These are phyloP conservation scores for Salticus scenicus DNA, from an alignment of 2,888 invertebrate species.

Conservation along the genomic window DNA sequence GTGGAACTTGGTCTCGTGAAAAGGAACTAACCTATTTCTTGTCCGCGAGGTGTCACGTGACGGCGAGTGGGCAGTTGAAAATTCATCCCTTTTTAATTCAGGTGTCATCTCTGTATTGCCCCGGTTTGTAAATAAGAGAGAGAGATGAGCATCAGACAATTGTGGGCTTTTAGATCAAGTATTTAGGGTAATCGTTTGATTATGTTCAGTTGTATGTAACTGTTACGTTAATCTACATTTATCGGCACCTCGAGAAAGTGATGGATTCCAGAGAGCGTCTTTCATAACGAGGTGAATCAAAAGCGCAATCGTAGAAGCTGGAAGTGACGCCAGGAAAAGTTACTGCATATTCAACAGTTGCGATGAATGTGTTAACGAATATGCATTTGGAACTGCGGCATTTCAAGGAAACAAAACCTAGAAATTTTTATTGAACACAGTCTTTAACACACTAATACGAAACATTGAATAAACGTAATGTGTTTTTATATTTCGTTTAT, in stretches of 20 bases:
- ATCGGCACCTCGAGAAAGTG: not conserved
- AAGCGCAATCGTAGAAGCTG: too few species aligned
- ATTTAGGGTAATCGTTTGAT: not conserved
- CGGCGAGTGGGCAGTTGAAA: not conserved
- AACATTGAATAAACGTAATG: too few species aligned
- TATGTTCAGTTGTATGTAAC: not conserved
- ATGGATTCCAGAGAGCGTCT: too few species aligned
- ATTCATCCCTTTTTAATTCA: not conserved
- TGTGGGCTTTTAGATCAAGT: not conserved
- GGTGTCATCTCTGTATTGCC: not conserved
- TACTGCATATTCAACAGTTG: too few species aligned
- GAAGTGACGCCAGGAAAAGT: too few species aligned
- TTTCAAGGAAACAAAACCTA: too few species aligned
- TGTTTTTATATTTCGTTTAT: too few species aligned
- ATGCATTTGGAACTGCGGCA: too few species aligned
- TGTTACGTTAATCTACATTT: not conserved
- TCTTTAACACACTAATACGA: too few species aligned
- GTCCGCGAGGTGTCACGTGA: not conserved
- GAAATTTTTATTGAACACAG: too few species aligned
- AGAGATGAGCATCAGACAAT: not conserved
- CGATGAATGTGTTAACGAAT: too few species aligned
- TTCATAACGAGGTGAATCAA: too few species aligned
- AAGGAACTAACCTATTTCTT: conserved; percentile 12
- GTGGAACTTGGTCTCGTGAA: conserved; percentile 11
- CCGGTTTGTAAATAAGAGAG: conserved; percentile 5